Conservation (phyloP, 2,888 invertebrate genomes). For the Himalopsyche kuldschensis region DNA sequence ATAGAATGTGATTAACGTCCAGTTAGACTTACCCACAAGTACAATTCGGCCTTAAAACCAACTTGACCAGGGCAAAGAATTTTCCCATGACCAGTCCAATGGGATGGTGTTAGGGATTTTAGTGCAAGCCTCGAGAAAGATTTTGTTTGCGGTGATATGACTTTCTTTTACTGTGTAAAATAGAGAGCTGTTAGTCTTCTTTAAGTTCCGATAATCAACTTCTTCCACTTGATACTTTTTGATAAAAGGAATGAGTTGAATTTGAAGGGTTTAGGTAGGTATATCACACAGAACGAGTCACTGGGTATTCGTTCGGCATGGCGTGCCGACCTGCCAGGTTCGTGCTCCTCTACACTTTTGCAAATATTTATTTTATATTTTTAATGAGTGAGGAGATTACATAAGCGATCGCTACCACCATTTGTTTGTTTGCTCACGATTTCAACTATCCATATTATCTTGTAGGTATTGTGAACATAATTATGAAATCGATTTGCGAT, state of each 20-base stretch:
- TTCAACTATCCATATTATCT: background rate
- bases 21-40: too few species aligned
- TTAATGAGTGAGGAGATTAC: conserved; percentile 8
- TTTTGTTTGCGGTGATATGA: too few species aligned
- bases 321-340: conserved; percentile 1
- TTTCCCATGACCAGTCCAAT: too few species aligned
- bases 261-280: background rate
- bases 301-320: background rate
- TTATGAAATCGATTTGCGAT: background rate
- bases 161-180: too few species aligned
- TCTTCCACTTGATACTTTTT: too few species aligned
- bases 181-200: too few species aligned
- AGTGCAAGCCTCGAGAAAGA: too few species aligned
- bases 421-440: background rate
- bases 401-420: conserved; percentile 5
- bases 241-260: background rate
- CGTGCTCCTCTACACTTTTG: background rate
- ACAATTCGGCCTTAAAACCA: too few species aligned
- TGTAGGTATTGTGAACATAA: background rate
- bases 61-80: too few species aligned
- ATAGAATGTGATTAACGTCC: too few species aligned
- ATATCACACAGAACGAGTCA: background rate
- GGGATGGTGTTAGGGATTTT: too few species aligned
- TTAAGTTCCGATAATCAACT: too few species aligned
- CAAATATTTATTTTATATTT: conserved; percentile 25